Evolutionary conservation across 2,888 invertebrate species (phyloP).

Genomic region (Drosophila austrosaltans): DNA sequence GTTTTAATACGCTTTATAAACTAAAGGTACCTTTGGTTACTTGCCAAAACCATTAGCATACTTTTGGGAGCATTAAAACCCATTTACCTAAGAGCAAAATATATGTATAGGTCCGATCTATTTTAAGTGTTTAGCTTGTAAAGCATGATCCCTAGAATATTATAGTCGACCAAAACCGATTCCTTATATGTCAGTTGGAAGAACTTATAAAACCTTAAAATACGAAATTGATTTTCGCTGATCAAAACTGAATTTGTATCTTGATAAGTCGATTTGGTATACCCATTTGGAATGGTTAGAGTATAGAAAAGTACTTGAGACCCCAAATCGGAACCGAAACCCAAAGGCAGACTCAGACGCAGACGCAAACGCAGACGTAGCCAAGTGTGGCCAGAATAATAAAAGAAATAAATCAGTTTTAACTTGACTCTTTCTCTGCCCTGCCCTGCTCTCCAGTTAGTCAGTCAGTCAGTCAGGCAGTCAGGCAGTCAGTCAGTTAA

Average conservation of each 20-base stretch:
- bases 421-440: constrained; percentile 36
- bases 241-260: too few relatives aligned
- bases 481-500: constrained; percentile 3
- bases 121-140: too few relatives aligned
- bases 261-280: not conserved
- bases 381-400: constrained; percentile 41
- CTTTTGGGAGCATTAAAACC: too few relatives aligned
- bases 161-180: too few relatives aligned
- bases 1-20: not conserved
- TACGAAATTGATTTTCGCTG: too few relatives aligned
- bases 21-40: not conserved
- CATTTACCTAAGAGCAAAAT: too few relatives aligned
- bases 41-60: too few relatives aligned
- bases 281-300: not conserved
- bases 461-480: constrained; percentile 6
- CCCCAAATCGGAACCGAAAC: constrained; percentile 8
- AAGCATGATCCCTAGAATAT: too few relatives aligned
- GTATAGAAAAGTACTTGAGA: not conserved
- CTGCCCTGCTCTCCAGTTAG: not conserved
- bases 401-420: constrained; percentile 66
- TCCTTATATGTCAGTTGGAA: too few relatives aligned
- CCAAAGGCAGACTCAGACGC: constrained; percentile 6
- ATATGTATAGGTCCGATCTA: too few relatives aligned
- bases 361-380: not conserved
- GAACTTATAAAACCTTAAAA: too few relatives aligned